These are phyloP conservation scores for Ceratosolen fusciceps DNA, from an alignment of 1,140 invertebrate species.

Conservation along the genomic window DNA sequence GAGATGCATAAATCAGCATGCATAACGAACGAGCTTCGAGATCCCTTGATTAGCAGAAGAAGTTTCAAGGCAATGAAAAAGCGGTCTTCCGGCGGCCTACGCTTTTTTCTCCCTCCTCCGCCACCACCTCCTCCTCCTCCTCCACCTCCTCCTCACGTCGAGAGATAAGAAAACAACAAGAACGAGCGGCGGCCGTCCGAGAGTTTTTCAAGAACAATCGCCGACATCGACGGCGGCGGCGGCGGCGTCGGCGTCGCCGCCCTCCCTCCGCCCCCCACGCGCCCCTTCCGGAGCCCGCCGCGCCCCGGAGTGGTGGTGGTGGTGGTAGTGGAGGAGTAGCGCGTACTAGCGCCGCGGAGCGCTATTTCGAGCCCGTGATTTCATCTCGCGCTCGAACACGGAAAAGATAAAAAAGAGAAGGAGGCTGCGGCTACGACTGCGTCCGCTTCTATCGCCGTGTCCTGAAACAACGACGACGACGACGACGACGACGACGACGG, in stretches of 20 bases:
- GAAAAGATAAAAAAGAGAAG: neutral
- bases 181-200: neutral
- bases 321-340: too few relatives aligned
- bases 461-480: neutral
- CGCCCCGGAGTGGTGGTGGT: too few relatives aligned
- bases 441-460: neutral
- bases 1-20: too few relatives aligned
- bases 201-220: neutral
- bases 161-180: neutral
- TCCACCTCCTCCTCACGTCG: too few relatives aligned
- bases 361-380: conserved; percentile 15
- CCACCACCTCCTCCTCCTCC: too few relatives aligned
- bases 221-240: too few relatives aligned
- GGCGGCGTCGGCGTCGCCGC: too few relatives aligned
- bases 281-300: too few relatives aligned
- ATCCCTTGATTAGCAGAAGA: neutral
- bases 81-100: neutral
- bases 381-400: neutral
- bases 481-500: neutral
- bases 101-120: too few relatives aligned
- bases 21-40: neutral
- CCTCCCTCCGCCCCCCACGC: too few relatives aligned
- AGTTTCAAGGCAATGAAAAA: neutral
- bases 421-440: neutral
- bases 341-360: too few relatives aligned